A percentile compares a stretch with the other conserved stretches of the same genome.
Conservation (phyloP, 2,888 invertebrate genomes). For the Ormyrus rosae region DNA sequence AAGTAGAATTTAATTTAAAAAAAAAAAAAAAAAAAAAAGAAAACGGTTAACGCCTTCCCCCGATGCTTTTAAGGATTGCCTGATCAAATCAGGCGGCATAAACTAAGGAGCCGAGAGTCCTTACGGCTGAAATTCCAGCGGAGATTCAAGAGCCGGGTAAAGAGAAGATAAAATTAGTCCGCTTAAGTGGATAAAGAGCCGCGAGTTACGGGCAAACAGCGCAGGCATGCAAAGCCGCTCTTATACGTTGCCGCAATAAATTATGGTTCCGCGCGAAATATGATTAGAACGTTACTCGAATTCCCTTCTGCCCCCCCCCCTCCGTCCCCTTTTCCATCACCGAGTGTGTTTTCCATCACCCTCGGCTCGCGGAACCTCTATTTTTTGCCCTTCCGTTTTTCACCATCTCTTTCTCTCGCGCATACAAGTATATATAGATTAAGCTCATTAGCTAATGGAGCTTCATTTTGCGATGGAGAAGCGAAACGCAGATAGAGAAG, state of each 20-base stretch:
- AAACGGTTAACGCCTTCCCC: no score
- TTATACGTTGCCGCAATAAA: slow-evolving; percentile 24
- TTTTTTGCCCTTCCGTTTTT: no score
- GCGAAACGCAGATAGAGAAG: not conserved
- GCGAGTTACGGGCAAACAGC: not conserved
- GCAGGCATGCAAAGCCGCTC: not conserved
- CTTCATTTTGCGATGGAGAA: slow-evolving; percentile 13
- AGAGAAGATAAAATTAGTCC: no score
- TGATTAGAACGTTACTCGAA: slow-evolving; percentile 20
- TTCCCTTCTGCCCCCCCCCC: not conserved
- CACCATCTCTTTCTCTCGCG: no score
- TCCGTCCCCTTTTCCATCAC: not conserved
- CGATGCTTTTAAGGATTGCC: no score
- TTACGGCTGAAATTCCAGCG: no score
- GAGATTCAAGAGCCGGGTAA: no score
- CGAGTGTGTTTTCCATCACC: not conserved
- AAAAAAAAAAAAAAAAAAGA: no score
- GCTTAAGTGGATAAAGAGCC: not conserved
- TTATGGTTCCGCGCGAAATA: slow-evolving; percentile 36
- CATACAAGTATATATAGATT: slow-evolving; percentile 7
- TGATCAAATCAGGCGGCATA: no score
- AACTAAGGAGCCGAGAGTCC: no score
- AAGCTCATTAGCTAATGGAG: slow-evolving; percentile 54
- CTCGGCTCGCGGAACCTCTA: not conserved
- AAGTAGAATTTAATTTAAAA: no score